phyloP scores from a whole-genome alignment of 1,140 invertebrate species.

The Trichonephila inaurata region DNA sequence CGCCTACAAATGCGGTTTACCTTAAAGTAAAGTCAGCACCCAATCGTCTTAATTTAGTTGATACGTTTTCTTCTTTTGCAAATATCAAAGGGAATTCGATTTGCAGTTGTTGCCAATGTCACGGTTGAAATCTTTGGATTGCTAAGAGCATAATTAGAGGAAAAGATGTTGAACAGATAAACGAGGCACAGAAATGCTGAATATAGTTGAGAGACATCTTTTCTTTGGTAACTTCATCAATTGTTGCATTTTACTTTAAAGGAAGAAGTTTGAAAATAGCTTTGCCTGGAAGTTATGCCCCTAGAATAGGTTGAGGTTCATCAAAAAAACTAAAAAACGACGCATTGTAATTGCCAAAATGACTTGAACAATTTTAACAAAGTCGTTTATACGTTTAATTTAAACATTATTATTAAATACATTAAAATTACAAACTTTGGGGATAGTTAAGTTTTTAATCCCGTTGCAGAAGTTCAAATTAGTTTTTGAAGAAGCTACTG shows the following conservation, averaged over 20 bases:
- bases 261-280: too few relatives aligned
- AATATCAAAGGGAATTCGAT: neutral
- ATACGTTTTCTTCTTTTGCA: neutral
- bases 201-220: neutral
- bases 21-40: neutral
- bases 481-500: too few relatives aligned
- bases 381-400: too few relatives aligned
- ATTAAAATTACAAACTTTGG: too few relatives aligned
- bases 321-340: neutral
- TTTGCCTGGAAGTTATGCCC: too few relatives aligned
- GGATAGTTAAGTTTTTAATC: too few relatives aligned
- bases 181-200: neutral
- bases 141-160: neutral
- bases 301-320: neutral
- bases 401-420: too few relatives aligned
- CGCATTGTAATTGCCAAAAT: neutral
- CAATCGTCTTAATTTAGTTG: neutral
- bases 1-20: neutral
- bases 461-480: too few relatives aligned
- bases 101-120: neutral
- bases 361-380: neutral
- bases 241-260: neutral
- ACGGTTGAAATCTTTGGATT: neutral
- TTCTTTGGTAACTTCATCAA: neutral
- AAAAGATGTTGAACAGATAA: neutral